Conservation (phyloP, 2,113 vertebrate genomes). For the Motacilla tschutschensis region DNA sequence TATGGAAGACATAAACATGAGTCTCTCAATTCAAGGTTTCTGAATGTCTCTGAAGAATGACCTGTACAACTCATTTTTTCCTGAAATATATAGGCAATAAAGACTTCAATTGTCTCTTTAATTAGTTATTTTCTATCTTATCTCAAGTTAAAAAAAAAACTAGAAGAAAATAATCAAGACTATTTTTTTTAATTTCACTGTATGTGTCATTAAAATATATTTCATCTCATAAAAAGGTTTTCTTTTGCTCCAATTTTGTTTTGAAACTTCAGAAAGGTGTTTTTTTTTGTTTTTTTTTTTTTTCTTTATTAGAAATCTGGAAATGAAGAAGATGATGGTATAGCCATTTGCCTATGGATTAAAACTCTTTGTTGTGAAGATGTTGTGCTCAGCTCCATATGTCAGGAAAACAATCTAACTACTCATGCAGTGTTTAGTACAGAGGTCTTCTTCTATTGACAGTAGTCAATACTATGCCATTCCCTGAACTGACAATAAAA, state of each 20-base stretch:
- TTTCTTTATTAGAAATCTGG: neutral
- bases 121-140: neutral
- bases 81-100: neutral
- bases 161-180: neutral
- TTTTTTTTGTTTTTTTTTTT: neutral
- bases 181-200: neutral
- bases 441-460: neutral
- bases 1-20: neutral
- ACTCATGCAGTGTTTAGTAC: neutral
- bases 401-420: neutral
- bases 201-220: neutral
- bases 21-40: neutral
- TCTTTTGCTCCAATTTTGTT: neutral
- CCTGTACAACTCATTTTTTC: neutral
- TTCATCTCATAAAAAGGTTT: accelerated
- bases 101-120: neutral
- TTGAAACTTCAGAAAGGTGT: neutral
- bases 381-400: neutral
- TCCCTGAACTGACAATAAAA: neutral
- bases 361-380: neutral
- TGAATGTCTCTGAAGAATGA: neutral
- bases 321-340: neutral
- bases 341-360: neutral
- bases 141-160: neutral
- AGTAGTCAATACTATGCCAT: neutral